Base-by-base conservation (phyloP, 1,140 invertebrate species). In the Galleria mellonella region DNA sequence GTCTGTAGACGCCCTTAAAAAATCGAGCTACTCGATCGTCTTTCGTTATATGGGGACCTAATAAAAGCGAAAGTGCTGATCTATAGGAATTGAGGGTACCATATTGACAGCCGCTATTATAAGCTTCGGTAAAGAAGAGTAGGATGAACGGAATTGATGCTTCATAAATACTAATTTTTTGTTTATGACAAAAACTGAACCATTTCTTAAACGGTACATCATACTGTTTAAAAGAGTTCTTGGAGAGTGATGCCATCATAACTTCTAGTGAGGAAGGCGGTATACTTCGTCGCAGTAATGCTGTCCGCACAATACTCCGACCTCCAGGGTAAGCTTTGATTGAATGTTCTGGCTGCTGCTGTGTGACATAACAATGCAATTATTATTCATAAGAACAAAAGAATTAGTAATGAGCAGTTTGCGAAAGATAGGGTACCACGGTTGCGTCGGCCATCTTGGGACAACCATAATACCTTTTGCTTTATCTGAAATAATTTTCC, bases 1-100 rank as follows among this genome's bases (percentile, higher is more conserved):
- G 14, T 15, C 13, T 39, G 23, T 47, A 56, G 4, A 61, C 47
- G 13, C 59, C 72, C 49, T 62, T 70, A 37, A 71, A 50, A 46
- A 68, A 46, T 38, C 43, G 9, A 11, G 40, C 40, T 1, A 44
- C 28, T 2, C n/a, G 12, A n/a, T 37, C 32, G 6, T 44, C 27
- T 5, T 27, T 28, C 1, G 2, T 1, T 9, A 37, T 8, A 14
- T 14, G 6, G 4, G 15, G 14, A n/a, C 42, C 42, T 4, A 43
- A 9, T 9, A 36, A 27, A 9, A 43, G 13, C 0, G 32, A 27
- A 9, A 43, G 10, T 4, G 42, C 42, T 3, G 42, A 36, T 23
- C 33, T 2, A 30, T 10, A 28, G 5, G 4, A 11, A 30, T 36
- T 44, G 1, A 44, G 2, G 6, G 23, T 44, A 8, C 42, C 42